Percentiles rank a stretch among this genome's conserved stretches.
phyloP scores from a whole-genome alignment of 2,888 invertebrate species.

The Zeuzera pyrina region DNA sequence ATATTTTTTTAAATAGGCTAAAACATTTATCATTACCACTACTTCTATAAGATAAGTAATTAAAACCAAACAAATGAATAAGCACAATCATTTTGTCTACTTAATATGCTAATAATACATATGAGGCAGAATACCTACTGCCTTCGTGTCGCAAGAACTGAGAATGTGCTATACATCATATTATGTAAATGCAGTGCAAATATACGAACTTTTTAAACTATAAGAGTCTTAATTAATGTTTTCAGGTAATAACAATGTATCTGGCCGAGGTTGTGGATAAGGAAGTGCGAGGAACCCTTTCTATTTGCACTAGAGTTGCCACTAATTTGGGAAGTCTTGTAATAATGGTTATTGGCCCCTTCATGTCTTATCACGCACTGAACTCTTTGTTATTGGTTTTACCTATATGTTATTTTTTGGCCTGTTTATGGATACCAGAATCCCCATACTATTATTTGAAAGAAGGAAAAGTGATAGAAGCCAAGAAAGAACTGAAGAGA shows the following conservation, averaged over 20 bases:
- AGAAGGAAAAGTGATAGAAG: constrained; percentile 52
- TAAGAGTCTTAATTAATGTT: constrained; percentile 9
- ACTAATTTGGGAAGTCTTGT: constrained; percentile 48
- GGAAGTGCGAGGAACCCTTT: constrained; percentile 47
- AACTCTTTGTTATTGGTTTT: constrained; percentile 52
- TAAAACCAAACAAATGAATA: no score
- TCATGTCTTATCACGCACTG: constrained; percentile 40
- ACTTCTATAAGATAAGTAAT: no score
- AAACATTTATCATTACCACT: no score
- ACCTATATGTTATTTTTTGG: constrained; percentile 54
- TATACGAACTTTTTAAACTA: not conserved
- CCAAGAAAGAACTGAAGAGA: constrained; percentile 42
- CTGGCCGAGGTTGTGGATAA: constrained; percentile 57
- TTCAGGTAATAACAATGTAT: constrained; percentile 51
- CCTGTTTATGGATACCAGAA: constrained; percentile 72
- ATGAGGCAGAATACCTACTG: no score
- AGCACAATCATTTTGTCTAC: no score
- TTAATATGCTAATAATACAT: no score
- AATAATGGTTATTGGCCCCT: constrained; percentile 47
- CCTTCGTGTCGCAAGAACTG: not conserved
- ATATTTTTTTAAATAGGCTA: no score
- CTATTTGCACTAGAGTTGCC: constrained; percentile 37
- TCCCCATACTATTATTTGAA: constrained; percentile 73
- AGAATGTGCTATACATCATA: no score
- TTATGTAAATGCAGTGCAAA: no score